Evolutionary conservation across 2,113 vertebrate genomes (phyloP).

Genomic region (Xenus cinereus): DNA sequence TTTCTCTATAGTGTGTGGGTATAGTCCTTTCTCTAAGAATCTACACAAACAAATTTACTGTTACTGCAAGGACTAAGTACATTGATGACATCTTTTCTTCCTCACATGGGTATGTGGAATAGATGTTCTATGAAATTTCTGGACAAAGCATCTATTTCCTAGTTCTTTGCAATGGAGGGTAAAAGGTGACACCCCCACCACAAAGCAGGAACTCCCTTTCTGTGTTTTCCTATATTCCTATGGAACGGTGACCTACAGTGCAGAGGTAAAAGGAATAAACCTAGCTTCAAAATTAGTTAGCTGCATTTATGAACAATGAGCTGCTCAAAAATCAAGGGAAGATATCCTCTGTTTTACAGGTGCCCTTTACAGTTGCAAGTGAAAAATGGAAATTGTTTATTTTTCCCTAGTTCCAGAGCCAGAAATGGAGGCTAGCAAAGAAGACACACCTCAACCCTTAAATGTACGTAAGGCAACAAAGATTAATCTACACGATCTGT

Average conservation of each 20-base stretch:
- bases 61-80: background rate
- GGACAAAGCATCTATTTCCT: background rate
- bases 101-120: background rate
- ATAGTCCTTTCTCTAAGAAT: background rate
- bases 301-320: background rate
- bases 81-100: background rate
- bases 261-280: background rate
- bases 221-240: background rate
- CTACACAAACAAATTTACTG: background rate
- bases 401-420: background rate
- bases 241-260: background rate
- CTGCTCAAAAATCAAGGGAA: background rate
- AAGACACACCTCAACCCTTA: background rate
- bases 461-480: background rate
- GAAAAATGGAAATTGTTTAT: background rate
- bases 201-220: background rate
- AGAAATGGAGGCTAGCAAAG: background rate
- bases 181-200: background rate
- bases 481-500: background rate
- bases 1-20: background rate
- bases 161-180: background rate
- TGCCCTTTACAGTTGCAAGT: background rate
- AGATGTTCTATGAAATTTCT: background rate
- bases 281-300: background rate
- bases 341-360: background rate